Conservation (phyloP, 1,140 invertebrate genomes). For the Eubasilissa regina region DNA sequence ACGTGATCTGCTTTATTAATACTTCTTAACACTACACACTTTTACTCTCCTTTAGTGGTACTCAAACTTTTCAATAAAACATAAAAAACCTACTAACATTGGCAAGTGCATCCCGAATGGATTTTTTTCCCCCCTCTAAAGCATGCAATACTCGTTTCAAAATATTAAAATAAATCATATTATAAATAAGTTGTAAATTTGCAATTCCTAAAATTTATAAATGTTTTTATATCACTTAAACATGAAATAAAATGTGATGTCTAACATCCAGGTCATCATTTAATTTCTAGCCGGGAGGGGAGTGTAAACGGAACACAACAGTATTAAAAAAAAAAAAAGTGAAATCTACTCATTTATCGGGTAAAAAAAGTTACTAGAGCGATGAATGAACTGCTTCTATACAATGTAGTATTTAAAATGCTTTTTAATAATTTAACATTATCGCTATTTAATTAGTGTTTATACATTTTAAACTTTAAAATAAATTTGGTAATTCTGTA, state of each 20-base stretch:
- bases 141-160: constrained; percentile 2
- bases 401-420: constrained; percentile 34
- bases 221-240: neutral
- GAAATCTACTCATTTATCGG: constrained; percentile 62
- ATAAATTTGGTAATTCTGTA: no score
- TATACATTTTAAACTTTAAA: neutral
- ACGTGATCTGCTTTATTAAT: constrained; percentile 39
- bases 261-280: constrained; percentile 63
- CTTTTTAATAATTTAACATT: constrained; percentile 10
- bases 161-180: no score
- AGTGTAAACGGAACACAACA: constrained; percentile 66
- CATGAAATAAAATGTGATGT: constrained; percentile 34
- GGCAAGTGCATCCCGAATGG: constrained; percentile 18
- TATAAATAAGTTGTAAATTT: no score
- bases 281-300: constrained; percentile 72
- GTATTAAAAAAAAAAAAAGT: constrained; percentile 67
- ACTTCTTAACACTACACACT: constrained; percentile 23
- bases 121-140: constrained; percentile 23
- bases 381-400: constrained; percentile 51
- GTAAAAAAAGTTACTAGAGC: constrained; percentile 64
- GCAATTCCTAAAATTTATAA: neutral
- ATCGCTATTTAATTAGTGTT: constrained; percentile 60
- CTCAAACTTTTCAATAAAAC: constrained; percentile 23
- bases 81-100: constrained; percentile 1
- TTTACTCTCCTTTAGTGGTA: constrained; percentile 9